Percentiles rank a stretch among this genome's conserved stretches.
Conservation (phyloP, 2,888 invertebrate species). For the Megalurothrips usitatus region DNA sequence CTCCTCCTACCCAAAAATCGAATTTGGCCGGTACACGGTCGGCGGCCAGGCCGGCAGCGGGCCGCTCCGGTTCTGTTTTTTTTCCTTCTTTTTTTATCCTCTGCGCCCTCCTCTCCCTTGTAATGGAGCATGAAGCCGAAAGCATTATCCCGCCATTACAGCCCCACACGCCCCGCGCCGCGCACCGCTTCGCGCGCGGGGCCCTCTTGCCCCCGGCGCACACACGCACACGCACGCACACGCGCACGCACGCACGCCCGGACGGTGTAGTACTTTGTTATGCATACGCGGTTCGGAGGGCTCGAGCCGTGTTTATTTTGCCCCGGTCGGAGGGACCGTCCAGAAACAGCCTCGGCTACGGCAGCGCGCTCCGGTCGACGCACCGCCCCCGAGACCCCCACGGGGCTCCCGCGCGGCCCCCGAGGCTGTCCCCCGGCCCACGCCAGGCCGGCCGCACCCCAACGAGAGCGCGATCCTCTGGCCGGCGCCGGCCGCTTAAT, state of each 20-base stretch:
- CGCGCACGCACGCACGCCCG: neutral
- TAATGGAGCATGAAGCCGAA: conserved; percentile 24
- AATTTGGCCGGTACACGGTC: conserved; percentile 15
- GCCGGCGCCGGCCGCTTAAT: too few species aligned
- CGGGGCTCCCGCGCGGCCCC: too few species aligned
- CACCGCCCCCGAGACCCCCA: too few species aligned
- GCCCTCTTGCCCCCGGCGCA: conserved; percentile 14
- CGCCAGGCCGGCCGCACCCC: too few species aligned
- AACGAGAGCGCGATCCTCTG: too few species aligned
- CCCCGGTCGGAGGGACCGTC: neutral
- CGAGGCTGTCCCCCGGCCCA: too few species aligned
- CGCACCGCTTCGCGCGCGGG: neutral
- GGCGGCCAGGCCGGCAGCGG: too few species aligned
- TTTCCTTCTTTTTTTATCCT: too few species aligned
- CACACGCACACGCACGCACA: neutral
- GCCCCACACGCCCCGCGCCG: neutral
- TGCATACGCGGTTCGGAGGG: conserved; percentile 12
- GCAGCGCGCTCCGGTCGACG: too few species aligned
- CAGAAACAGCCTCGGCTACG: too few species aligned
- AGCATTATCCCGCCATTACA: conserved; percentile 20
- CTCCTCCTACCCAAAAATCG: conserved; percentile 21
- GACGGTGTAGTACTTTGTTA: conserved; percentile 9
- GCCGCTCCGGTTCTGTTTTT: too few species aligned
- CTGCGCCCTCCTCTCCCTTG: neutral
- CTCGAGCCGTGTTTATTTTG: conserved; percentile 6